Base-by-base conservation (phyloP, 2,888 invertebrate species). In the Lymantria monacha region DNA sequence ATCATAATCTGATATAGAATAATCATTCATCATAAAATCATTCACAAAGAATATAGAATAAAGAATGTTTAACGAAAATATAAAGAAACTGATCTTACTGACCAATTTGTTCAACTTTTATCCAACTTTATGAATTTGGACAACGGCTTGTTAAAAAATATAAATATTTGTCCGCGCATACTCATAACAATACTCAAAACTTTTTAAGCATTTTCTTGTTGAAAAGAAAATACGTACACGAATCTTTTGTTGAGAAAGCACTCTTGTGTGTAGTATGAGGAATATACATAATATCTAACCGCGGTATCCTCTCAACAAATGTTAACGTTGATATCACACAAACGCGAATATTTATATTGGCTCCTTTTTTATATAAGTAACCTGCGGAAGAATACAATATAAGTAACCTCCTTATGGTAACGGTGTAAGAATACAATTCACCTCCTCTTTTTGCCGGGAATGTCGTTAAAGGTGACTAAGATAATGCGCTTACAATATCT, bases 241-340 rank as follows among this genome's bases (percentile, higher is more conserved):
- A 69, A 60, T 77, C 79, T 77, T 81, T 83, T 83, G 80, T 83
- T 70, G 66, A 74, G 66, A 59, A 62, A 52, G 53, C 53, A 57
- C 64, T 66, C 77, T 78, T 79, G 79, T 72, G 77, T 76, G 72
- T 41, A 41, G 1, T 9, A 14, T 14, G 12, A 14, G 72, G 66
- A 64, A 69, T 63, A 69, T 70, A 71, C 69, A 68, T 42, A 61
- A 67, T 58, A 57, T 61, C 63, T 54, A 65, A 72, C 76, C 74
- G 51, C 73, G 65, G 54, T 61, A 61, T 70, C 67, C 63, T 70
- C 69, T 59, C 66, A 61, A 51, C 51, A 63, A 47, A 62, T 53
- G 58, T 43, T 57, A 30, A 51, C 56, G 22, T 30, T 45, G 1
- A 51, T 55, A 33, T 79, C 36, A 77, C 76, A 79, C 81, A 65